These are phyloP conservation scores for Sclerurus mexicanus DNA, from an alignment of 2,113 vertebrate species.

Conservation along the genomic window DNA sequence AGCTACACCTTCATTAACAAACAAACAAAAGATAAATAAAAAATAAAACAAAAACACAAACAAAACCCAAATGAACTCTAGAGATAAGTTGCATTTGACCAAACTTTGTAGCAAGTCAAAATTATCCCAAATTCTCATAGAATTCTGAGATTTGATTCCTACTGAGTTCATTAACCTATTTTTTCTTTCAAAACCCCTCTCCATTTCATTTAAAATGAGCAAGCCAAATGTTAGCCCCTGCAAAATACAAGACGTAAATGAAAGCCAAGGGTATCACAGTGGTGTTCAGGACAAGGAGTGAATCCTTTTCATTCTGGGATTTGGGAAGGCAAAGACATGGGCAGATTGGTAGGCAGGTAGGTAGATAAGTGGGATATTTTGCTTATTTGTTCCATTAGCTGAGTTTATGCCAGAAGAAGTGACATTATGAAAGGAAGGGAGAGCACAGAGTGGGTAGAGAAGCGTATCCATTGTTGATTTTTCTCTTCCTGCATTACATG, in stretches of 20 bases:
- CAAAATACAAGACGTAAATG: neutral
- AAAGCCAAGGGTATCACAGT: neutral
- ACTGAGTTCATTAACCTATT: neutral
- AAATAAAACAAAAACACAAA: neutral
- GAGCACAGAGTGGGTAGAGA: neutral
- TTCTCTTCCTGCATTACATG: neutral
- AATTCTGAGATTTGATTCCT: neutral
- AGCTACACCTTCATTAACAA: neutral
- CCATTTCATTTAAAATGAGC: neutral
- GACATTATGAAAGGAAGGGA: neutral
- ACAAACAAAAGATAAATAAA: neutral
- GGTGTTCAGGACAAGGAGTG: neutral
- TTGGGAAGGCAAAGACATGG: neutral
- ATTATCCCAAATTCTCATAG: neutral
- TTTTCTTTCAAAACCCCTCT: neutral
- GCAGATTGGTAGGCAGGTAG: neutral
- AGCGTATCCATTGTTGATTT: neutral
- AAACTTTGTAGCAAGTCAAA: neutral
- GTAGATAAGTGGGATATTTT: neutral
- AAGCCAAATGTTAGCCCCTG: neutral
- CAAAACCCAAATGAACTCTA: rapidly evolving
- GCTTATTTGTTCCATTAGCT: neutral
- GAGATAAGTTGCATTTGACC: neutral
- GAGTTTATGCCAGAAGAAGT: neutral
- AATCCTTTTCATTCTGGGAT: neutral